Conservation (phyloP, 2,888 invertebrate genomes). For the Leucophenga montana region DNA sequence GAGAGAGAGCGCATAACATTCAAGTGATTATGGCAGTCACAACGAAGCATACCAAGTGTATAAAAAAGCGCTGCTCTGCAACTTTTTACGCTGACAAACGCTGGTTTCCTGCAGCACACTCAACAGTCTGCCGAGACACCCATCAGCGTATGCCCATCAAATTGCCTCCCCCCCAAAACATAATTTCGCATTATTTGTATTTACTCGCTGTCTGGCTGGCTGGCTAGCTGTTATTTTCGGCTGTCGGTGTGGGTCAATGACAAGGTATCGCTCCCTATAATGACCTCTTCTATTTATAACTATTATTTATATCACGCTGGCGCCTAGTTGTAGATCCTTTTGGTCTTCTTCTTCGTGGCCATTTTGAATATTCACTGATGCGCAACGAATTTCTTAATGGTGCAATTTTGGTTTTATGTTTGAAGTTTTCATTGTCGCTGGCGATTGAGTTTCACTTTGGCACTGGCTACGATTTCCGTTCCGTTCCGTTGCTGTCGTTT, state of each 20-base stretch:
- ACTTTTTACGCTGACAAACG: constrained; percentile 61
- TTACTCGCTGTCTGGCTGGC: constrained; percentile 29
- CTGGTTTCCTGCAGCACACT: constrained; percentile 51
- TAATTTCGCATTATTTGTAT: constrained; percentile 52
- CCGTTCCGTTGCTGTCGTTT: constrained; percentile 6
- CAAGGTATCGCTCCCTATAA: constrained; percentile 52
- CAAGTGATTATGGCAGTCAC: constrained; percentile 58
- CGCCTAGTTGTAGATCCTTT: constrained; percentile 14
- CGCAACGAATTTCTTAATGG: constrained; percentile 72
- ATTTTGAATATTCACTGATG: constrained; percentile 70
- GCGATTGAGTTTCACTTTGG: constrained; percentile 46
- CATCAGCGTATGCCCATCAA: not conserved
- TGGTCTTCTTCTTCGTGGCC: constrained; percentile 31
- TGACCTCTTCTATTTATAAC: constrained; percentile 35
- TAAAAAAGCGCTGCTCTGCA: constrained; percentile 56
- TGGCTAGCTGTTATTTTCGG: constrained; percentile 39
- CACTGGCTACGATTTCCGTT: not conserved
- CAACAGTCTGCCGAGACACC: constrained; percentile 18
- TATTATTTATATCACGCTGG: constrained; percentile 57
- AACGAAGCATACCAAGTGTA: constrained; percentile 44
- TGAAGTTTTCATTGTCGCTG: constrained; percentile 58
- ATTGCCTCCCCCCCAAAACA: constrained; percentile 14
- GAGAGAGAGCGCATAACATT: constrained; percentile 56
- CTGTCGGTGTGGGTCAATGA: constrained; percentile 59
- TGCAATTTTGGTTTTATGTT: constrained; percentile 68